Evolutionary conservation across 2,888 invertebrate genomes (phyloP), one percentile per base, ranked within the genome.

Genomic region (Serrognathus titanus): DNA sequence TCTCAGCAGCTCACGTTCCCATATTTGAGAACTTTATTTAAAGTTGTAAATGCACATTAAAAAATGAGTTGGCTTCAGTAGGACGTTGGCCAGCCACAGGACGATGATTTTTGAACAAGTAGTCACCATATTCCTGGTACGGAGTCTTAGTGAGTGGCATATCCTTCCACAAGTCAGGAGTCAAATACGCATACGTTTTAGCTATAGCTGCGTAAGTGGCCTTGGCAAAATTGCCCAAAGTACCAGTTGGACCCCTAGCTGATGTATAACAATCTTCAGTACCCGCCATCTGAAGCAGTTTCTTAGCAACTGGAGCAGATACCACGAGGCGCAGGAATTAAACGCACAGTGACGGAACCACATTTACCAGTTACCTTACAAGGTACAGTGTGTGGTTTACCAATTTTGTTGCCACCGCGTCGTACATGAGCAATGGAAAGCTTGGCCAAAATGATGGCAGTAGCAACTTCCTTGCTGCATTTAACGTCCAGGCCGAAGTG

Each of bases 341-440:
- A 82, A 72, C 98, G 89, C 70, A 99, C 98, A 36, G 94, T 90
- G 36, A 99, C 98, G 20, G 97, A 97, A 70, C 99, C 99, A 80
- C 99, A 99, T 80, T 99, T 99, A 58, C 99, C 99, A 63, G 97
- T 97, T 10, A 99, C 93, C 87, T 99, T 99, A 89, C 98, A 99
- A 53, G 99, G 99, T 39, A 99, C 98, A 11, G 99, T 99, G 77
- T 99, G 99, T 40, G 99, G 98, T 74, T 94, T 94, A 73, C 98
- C 98, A 72, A 99, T 97, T 82, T 98, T 99, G 85, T 99, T 99
- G 76, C 99, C 99, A 51, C 99, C 99, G 81, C 98, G 86, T 62
- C 99, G 89, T 8, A 99, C 98, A 1, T 99, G 99, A 51, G 99
- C 93, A 58, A 99, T 96, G 0, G 98, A 97, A 55, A 99, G 82